Conservation (phyloP, 2,888 invertebrate genomes). For the Dysmachus trigonus region DNA sequence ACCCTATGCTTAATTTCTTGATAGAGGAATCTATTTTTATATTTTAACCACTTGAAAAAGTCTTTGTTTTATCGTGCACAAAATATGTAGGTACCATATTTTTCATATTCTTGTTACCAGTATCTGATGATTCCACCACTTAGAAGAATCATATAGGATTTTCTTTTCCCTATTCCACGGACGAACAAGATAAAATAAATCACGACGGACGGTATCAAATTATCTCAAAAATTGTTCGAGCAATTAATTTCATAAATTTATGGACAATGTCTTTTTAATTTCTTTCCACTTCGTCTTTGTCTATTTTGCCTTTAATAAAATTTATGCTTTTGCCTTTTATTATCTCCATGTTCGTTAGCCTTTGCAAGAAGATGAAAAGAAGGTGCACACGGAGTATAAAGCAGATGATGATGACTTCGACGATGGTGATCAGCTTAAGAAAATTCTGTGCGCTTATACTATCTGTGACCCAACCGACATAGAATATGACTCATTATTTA, state of each 20-base stretch:
- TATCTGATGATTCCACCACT: not conserved
- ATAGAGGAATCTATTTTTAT: not conserved
- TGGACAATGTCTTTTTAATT: slow-evolving; percentile 41
- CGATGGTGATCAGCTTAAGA: not conserved
- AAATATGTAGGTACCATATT: not conserved
- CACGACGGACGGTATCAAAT: slow-evolving; percentile 37
- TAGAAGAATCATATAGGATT: not conserved
- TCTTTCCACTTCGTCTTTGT: slow-evolving; percentile 31
- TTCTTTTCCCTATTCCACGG: not conserved
- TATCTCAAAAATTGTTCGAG: slow-evolving; percentile 37
- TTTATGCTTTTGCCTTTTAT: slow-evolving; percentile 30
- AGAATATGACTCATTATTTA: not conserved
- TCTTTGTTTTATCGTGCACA: not conserved
- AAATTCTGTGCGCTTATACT: not conserved
- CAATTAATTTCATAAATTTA: slow-evolving; percentile 43
- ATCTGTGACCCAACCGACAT: not conserved
- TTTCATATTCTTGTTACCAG: not conserved
- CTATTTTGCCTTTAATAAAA: slow-evolving; percentile 39
- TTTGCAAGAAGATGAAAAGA: not conserved
- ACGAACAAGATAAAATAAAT: slow-evolving; percentile 28
- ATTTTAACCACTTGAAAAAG: not conserved
- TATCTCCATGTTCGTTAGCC: not conserved
- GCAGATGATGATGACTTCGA: not conserved
- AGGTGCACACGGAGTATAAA: not conserved
- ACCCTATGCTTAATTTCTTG: not conserved